Base-by-base conservation (phyloP, 1,140 invertebrate species). In the Ceratina calcarata region DNA sequence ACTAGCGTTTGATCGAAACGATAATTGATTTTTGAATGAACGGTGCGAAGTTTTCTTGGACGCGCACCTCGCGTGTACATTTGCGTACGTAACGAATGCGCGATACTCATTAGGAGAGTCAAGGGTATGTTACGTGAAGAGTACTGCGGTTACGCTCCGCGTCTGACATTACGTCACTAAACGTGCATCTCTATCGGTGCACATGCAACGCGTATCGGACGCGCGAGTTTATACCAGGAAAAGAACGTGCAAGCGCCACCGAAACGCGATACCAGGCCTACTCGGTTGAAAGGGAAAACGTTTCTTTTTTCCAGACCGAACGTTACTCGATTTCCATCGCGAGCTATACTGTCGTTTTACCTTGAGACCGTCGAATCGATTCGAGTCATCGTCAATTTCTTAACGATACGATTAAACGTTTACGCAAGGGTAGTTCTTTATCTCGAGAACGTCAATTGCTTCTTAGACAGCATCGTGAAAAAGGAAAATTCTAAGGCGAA, bases 61-160 rank as follows among this genome's bases (percentile, higher is more conserved):
- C 37, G 37, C 37, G 37, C 8, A 45, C 37, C 37, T 45, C 37
- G 37, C 37, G 37, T 45, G 37, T 45, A 45, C 8, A 45, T 45
- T 6, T 45, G 37, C 37, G 37, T 80, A 90, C 90, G 87, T 90
- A 91, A 91, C 90, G 85, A 89, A 90, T 89, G 86, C 84, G 87
- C 87, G 87, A 90, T 87, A 88, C 84, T 91, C 90, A 90, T 90
- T 91, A 90, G 88, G 83, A 88, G 89, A 91, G 90, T 91, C 90
- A 91, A 91, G 90, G 90, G 90, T 90, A 90, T 83, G 89, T 90
- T 91, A 90, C 89, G 89, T 90, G 90, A 89, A 85, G 86, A 90
- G 86, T 86, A 10, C 37, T 45, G 87, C 88, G 86, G 89, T 90
- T 90, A 89, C 83, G 88, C 87, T 81, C 73, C 85, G 84, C 65